phyloP scores from a whole-genome alignment of 2,113 vertebrate species.

The Cyprinus carpio region DNA sequence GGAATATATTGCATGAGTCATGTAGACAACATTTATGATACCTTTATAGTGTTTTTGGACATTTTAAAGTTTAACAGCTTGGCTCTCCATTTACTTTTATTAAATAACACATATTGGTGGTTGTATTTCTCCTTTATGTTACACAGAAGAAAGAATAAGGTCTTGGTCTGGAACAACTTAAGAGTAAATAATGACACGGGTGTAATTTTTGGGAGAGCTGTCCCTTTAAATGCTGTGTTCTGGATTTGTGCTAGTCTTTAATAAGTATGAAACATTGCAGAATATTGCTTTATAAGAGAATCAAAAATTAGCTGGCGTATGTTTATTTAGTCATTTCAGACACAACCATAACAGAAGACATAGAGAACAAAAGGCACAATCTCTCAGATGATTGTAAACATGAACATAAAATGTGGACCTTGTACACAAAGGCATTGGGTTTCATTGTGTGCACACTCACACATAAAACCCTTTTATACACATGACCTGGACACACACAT shows the following conservation, averaged over 20 bases:
- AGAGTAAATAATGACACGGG: background rate
- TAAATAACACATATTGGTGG: background rate
- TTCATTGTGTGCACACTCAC: background rate
- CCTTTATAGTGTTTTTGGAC: background rate
- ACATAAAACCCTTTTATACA: background rate
- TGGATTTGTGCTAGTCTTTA: background rate
- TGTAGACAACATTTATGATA: background rate
- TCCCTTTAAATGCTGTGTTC: background rate
- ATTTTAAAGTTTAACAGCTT: background rate
- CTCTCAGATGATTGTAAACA: background rate
- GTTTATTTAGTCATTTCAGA: background rate
- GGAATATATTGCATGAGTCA: background rate
- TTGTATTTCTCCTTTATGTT: background rate
- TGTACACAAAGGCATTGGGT: constrained; percentile 7
- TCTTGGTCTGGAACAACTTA: background rate
- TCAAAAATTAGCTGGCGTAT: background rate
- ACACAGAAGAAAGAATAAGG: background rate
- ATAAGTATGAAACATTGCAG: background rate
- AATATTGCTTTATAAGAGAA: background rate
- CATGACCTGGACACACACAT: background rate
- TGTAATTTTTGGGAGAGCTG: background rate
- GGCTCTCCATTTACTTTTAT: background rate
- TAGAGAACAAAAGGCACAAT: background rate
- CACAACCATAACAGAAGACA: background rate
- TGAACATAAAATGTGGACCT: constrained; percentile 22